Percentiles rank a stretch among this genome's conserved stretches.
Evolutionary conservation across 2,113 vertebrate species (phyloP).

Genomic region (Catagonus wagneri): DNA sequence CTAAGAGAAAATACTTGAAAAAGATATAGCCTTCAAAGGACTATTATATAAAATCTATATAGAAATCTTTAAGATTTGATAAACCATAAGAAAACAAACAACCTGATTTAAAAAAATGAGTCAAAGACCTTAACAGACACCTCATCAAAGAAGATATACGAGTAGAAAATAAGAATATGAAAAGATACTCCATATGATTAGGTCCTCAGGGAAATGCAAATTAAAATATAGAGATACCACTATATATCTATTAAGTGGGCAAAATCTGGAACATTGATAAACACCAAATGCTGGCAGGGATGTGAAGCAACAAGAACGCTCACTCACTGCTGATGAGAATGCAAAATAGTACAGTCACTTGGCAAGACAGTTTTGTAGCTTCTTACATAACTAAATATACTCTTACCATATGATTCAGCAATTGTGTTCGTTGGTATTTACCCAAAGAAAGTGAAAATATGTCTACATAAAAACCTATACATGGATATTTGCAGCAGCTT

Average conservation of each 20-base stretch:
- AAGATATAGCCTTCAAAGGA: not conserved
- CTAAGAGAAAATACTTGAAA: constrained; percentile 16
- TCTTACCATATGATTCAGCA: not conserved
- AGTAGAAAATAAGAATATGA: not conserved
- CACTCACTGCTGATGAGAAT: not conserved
- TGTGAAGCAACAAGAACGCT: not conserved
- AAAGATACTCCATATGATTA: not conserved
- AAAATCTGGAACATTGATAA: not conserved
- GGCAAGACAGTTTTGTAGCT: not conserved
- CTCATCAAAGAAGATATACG: not conserved
- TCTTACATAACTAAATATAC: not conserved
- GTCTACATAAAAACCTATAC: not conserved
- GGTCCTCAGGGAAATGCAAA: not conserved
- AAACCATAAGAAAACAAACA: not conserved
- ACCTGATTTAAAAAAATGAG: not conserved
- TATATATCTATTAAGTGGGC: not conserved
- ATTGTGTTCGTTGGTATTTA: not conserved
- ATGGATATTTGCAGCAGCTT: not conserved
- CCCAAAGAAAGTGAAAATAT: not conserved
- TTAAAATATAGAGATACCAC: not conserved
- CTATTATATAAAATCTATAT: not conserved
- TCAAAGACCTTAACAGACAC: not conserved
- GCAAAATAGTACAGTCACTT: not conserved
- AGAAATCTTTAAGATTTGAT: not conserved
- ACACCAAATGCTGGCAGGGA: not conserved